phyloP scores from a whole-genome alignment of 2,888 invertebrate species.

The Sphaerophoria taeniata region DNA sequence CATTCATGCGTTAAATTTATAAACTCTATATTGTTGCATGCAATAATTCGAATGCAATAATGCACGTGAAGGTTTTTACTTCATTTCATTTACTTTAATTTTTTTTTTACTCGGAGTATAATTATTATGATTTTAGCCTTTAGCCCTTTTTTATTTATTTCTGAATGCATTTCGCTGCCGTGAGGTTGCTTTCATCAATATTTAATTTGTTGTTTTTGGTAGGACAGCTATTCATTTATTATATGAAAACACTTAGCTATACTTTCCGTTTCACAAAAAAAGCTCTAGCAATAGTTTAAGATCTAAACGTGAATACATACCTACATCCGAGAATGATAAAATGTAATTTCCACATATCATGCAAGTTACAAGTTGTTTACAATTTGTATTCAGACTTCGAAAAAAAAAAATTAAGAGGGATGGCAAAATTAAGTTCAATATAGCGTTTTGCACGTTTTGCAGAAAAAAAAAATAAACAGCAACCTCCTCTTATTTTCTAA shows the following conservation, averaged over 20 bases:
- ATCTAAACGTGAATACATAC: conserved; percentile 51
- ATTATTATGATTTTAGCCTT: conserved; percentile 64
- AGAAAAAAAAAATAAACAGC: conserved; percentile 2
- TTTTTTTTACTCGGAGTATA: conserved; percentile 39
- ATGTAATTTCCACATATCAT: conserved; percentile 66
- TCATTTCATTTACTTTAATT: conserved; percentile 34
- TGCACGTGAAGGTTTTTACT: conserved; percentile 30
- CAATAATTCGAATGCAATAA: conserved; percentile 30
- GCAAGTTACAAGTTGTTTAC: conserved; percentile 34
- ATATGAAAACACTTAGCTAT: conserved; percentile 51
- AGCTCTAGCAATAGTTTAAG: conserved; percentile 63
- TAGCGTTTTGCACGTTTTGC: conserved; percentile 64
- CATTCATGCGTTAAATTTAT: conserved; percentile 47
- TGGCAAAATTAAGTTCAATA: conserved; percentile 57
- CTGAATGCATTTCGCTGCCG: background rate
- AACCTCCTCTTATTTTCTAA: conserved; percentile 24
- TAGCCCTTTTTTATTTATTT: conserved; percentile 46
- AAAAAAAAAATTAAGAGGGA: conserved; percentile 14
- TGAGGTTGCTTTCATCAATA: conserved; percentile 56
- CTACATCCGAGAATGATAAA: conserved; percentile 65
- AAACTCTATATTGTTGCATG: conserved; percentile 47
- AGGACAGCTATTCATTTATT: conserved; percentile 25
- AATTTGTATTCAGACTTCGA: conserved; percentile 22
- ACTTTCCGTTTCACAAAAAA: conserved; percentile 50
- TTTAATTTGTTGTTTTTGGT: conserved; percentile 54